phyloP scores from a whole-genome alignment of 1,140 invertebrate species.

The Capitella teleta region DNA sequence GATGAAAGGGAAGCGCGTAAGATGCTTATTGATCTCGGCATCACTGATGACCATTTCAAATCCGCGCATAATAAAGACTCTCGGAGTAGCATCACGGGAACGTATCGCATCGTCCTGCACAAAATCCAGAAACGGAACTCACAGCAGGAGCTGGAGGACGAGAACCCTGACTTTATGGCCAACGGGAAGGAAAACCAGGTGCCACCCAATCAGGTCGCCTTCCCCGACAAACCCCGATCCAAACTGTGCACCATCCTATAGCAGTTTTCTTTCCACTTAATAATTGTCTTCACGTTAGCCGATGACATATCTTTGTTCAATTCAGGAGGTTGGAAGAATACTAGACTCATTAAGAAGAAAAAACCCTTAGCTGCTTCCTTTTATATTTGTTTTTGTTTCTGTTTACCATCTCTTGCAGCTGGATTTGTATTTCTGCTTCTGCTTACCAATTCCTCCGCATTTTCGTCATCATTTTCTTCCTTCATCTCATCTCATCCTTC shows the following conservation, averaged over 20 bases:
- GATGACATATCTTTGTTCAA: background rate
- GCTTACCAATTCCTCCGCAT: no score
- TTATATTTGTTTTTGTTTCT: no score
- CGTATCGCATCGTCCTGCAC: constrained; percentile 52
- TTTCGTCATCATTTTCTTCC: no score
- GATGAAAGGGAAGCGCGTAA: constrained; percentile 40
- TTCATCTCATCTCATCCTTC: no score
- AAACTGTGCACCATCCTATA: constrained; percentile 5
- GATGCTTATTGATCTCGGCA: constrained; percentile 46
- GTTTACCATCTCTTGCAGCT: no score
- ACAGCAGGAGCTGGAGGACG: background rate
- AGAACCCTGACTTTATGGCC: background rate
- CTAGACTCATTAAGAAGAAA: no score
- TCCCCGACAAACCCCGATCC: constrained; percentile 1
- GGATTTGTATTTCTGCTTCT: no score
- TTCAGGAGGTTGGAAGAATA: no score
- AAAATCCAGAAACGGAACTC: constrained; percentile 34
- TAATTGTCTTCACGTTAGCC: no score
- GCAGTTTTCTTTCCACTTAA: no score
- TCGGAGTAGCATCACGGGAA: constrained; percentile 47
- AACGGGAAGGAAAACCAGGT: constrained; percentile 2
- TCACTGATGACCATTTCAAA: constrained; percentile 44
- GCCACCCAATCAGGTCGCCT: background rate
- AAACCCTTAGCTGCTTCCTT: no score
- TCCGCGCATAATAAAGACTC: constrained; percentile 42